These are phyloP conservation scores for Synanthedon tipuliformis DNA, from an alignment of 2,888 invertebrate genomes.

Conservation along the genomic window DNA sequence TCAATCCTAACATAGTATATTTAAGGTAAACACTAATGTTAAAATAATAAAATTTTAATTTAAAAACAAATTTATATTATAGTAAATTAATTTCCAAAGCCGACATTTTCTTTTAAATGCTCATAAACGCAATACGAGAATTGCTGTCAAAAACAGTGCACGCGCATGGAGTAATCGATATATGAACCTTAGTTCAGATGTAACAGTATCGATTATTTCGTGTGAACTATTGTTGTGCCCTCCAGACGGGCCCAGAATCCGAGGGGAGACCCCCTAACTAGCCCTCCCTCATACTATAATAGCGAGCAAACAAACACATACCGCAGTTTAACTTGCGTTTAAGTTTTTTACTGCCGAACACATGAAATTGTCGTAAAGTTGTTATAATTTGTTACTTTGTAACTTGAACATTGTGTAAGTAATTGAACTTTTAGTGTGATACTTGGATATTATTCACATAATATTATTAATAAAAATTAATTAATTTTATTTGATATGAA, in stretches of 20 bases:
- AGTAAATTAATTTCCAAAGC: too few relatives aligned
- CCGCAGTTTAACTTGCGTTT: slow-evolving; percentile 17
- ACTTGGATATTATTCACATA: too few relatives aligned
- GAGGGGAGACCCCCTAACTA: slow-evolving; percentile 32
- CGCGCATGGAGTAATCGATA: background rate
- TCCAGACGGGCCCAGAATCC: slow-evolving; percentile 49
- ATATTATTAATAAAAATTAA: too few relatives aligned
- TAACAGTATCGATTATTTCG: slow-evolving; percentile 51
- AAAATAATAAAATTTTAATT: too few relatives aligned
- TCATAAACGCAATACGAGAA: too few relatives aligned
- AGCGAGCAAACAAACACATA: slow-evolving; percentile 22
- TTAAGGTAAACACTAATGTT: too few relatives aligned
- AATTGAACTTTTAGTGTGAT: too few relatives aligned
- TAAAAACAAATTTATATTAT: too few relatives aligned
- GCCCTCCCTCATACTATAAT: slow-evolving; percentile 19
- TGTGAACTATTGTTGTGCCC: slow-evolving; percentile 58
- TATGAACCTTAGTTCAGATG: slow-evolving; percentile 12
- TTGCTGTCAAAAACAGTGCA: background rate
- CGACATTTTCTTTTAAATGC: too few relatives aligned
- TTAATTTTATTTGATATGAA: too few relatives aligned
- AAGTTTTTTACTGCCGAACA: background rate
- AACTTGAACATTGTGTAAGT: background rate
- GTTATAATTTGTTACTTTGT: background rate
- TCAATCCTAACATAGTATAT: too few relatives aligned
- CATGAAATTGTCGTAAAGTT: slow-evolving; percentile 1